Evolutionary conservation across 2,113 vertebrate species (phyloP), one percentile per base, ranked within the genome.

Genomic region (Scomber colias): DNA sequence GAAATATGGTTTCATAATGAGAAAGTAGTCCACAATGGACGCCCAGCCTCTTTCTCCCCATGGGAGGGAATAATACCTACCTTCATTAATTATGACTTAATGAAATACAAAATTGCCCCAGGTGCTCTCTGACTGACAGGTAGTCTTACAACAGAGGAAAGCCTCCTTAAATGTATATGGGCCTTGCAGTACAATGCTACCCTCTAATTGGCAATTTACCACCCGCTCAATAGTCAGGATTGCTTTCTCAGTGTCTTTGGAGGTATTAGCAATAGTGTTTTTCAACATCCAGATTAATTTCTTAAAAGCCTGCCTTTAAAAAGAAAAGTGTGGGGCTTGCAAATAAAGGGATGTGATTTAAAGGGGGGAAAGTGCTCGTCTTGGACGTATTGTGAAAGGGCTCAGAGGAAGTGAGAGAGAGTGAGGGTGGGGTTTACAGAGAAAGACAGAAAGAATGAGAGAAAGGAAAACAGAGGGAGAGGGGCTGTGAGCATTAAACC

Each of bases 31-130:
- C 59, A 75, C 74, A 79, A 73, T 79, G 15, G 67, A 77, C 74
- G 61, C 49, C 17, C 51, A 1, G 59, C 63, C 56, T 81, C 31
- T 56, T 63, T n/a, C 56, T 71, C 61, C 83, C 78, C 51, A 61
- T 59, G 46, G 80, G 82, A 78, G 62, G 35, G 60, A 77, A 81
- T 84, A 82, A 87, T 82, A 87, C 88, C 83, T 70, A 63, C 72
- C 75, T 83, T 79, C 84, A 90, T 93, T 94, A 93, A 93, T 93
- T 92, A 93, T 84, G 71, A 81, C 76, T 91, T 92, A 90, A 92
- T 93, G 88, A 93, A 88, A 91, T 87, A 82, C 74, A 79, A 89
- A 90, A 84, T 84, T 66, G 83, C 89, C 89, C 68, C 71, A 72
- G 86, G 90, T 91, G 84, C 85, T 55, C 56, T 88, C 83, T 92